phyloP scores from a whole-genome alignment of 2,888 invertebrate species.

The Tiliacea citrago region DNA sequence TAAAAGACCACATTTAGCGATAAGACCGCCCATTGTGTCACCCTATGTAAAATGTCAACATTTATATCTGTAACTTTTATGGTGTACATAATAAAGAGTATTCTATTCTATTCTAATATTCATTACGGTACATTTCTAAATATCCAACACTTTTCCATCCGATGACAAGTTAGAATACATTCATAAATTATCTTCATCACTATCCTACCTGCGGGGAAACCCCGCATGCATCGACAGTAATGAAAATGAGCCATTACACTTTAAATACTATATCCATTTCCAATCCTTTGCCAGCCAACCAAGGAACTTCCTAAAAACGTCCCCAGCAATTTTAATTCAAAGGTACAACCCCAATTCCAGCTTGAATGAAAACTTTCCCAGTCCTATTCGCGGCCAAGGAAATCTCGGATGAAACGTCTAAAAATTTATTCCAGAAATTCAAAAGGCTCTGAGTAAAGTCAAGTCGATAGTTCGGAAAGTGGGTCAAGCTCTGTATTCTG shows the following conservation, averaged over 20 bases:
- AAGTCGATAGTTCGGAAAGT: slow-evolving; percentile 58
- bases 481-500: slow-evolving; percentile 62
- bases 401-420: slow-evolving; percentile 37
- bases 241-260: background rate
- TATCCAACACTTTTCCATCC: background rate
- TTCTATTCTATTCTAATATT: no score
- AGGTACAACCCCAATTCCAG: slow-evolving; percentile 32
- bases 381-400: slow-evolving; percentile 39
- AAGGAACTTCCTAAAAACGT: background rate
- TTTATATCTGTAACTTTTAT: no score
- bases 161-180: background rate
- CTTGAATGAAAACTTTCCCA: slow-evolving; percentile 47
- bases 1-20: no score
- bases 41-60: no score
- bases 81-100: no score
- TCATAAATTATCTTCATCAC: background rate
- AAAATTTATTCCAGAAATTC: slow-evolving; percentile 58
- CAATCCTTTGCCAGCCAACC: slow-evolving; percentile 13
- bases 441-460: slow-evolving; percentile 53
- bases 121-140: background rate
- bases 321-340: slow-evolving; percentile 49
- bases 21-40: no score
- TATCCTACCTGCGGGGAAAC: no score
- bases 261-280: slow-evolving; percentile 4
- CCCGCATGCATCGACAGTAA: no score